Base-by-base conservation (phyloP, 2,797 vertebrate species). In the Iguana delicatissima region DNA sequence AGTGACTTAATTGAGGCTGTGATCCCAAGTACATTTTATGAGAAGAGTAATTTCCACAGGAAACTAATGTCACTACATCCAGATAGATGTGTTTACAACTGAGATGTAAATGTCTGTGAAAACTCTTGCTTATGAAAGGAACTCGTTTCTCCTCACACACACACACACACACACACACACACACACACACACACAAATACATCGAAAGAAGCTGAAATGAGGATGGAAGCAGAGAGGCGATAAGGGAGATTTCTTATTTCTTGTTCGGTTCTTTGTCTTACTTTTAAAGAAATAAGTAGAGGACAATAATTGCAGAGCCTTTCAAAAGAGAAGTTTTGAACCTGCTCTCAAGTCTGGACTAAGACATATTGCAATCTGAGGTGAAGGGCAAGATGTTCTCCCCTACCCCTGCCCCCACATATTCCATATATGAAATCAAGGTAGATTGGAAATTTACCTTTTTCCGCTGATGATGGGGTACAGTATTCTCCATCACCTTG, bases 1-100 rank as follows among this genome's bases (percentile, higher is more conserved):
- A 90, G 77, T 29, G 64, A 73, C 46, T 90, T 90, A 86, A 90
- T 86, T 90, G 86, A 86, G 52, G 52, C 52, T 86, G 67, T 86
- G 79, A 81, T 74, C 55, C 84, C 64, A 81, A 59, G 22, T 24
- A 74, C 64, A 50, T 69, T 73, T 73, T 81, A 81, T 74, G 67
- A 81, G 52, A 50, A 62, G 67, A 8, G 55, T 50, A 90, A 90
- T 81, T 86, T 82, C 24, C 69, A 86, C 24, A 62, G 67, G 50
- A 82, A 62, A 50, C 35, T 69, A 69, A 86, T 42, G 22, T 67
- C 64, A 80, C n/a, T 42, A 57, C 18, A 72, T 85, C 76, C 14
- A 80, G 81, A 86, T 72, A 81, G 20, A 73, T 80, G 46, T 80
- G 14, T 73, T 86, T 86, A 86, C 4, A 14, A 82, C 74, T 38